phyloP scores from a whole-genome alignment of 2,797 vertebrate species.

The Melanotaenia parkinsoni region DNA sequence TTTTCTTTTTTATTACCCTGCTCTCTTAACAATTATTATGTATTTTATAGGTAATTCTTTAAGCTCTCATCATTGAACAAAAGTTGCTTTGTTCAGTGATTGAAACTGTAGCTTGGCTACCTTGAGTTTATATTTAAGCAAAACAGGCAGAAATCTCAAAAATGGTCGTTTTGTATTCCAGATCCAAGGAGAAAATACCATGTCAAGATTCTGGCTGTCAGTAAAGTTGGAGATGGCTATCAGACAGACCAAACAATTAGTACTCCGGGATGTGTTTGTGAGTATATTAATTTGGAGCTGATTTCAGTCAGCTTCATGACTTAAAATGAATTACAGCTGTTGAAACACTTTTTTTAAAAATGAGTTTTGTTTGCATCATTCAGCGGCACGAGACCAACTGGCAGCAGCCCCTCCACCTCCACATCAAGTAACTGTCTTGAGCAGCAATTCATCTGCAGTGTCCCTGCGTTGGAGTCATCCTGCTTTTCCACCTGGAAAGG shows the following conservation, averaged over 20 bases:
- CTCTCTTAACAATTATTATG: conserved; percentile 17
- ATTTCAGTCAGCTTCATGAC: not conserved
- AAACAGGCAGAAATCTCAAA: not conserved
- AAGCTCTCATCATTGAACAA: conserved; percentile 8
- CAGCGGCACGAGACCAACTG: conserved; percentile 91
- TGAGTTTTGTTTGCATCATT: conserved; percentile 27
- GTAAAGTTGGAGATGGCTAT: conserved; percentile 91
- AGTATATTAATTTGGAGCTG: conserved; percentile 69
- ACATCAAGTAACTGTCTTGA: conserved; percentile 89
- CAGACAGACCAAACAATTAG: conserved; percentile 95
- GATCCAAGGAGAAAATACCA: conserved; percentile 97
- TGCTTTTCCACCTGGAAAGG: conserved; percentile 88
- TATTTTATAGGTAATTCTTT: conserved; percentile 25
- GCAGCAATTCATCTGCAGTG: conserved; percentile 88
- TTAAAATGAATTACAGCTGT: not conserved
- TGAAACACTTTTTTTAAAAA: not conserved
- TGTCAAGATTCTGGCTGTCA: conserved; percentile 91
- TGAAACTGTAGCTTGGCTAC: conserved; percentile 1
- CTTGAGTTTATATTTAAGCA: not conserved
- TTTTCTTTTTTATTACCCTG: conserved; percentile 17
- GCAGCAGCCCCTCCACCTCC: conserved; percentile 90
- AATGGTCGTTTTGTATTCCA: conserved; percentile 59
- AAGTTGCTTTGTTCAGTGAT: not conserved
- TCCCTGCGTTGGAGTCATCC: conserved; percentile 91
- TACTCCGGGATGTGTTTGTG: conserved; percentile 95